Percentiles rank a stretch among this genome's conserved stretches.
Conservation (phyloP, 64 coral and sea anemone species). For the Montipora cactus region DNA sequence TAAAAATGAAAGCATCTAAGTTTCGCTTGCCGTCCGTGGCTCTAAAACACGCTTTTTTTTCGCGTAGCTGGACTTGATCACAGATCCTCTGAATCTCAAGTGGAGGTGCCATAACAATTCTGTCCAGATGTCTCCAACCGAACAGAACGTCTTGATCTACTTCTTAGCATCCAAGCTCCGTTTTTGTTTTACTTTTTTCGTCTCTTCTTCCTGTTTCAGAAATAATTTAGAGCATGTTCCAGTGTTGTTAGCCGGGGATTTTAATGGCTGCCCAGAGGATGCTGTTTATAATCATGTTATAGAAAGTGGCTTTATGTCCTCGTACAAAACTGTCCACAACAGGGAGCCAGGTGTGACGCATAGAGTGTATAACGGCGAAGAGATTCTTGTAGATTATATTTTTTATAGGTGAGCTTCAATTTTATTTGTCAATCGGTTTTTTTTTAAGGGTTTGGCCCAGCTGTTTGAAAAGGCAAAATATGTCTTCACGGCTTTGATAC, state of each 20-base stretch:
- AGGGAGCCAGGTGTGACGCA: constrained; percentile 89
- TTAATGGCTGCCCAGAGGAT: constrained; percentile 82
- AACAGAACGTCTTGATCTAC: too few species aligned
- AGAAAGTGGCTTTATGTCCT: constrained; percentile 81
- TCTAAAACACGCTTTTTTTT: too few species aligned
- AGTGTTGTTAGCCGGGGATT: constrained; percentile 91
- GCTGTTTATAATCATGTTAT: constrained; percentile 83
- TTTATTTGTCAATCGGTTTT: not conserved
- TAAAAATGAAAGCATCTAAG: too few species aligned
- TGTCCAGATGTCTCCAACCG: too few species aligned
- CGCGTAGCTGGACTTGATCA: too few species aligned
- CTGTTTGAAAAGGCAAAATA: too few species aligned
- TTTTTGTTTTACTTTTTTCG: not conserved
- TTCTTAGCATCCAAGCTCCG: too few species aligned
- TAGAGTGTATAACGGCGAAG: constrained; percentile 77
- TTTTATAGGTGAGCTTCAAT: constrained; percentile 82
- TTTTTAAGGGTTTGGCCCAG: too few species aligned
- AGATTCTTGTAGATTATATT: constrained; percentile 95
- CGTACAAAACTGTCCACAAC: constrained; percentile 86
- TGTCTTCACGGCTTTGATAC: too few species aligned
- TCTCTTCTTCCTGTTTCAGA: constrained; percentile 19
- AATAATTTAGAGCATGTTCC: constrained; percentile 75
- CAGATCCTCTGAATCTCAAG: too few species aligned
- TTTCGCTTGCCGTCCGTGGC: too few species aligned
- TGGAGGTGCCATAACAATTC: too few species aligned